Evolutionary conservation across 2,113 vertebrate species (phyloP).

Genomic region (Hippocampus mohnikei): DNA sequence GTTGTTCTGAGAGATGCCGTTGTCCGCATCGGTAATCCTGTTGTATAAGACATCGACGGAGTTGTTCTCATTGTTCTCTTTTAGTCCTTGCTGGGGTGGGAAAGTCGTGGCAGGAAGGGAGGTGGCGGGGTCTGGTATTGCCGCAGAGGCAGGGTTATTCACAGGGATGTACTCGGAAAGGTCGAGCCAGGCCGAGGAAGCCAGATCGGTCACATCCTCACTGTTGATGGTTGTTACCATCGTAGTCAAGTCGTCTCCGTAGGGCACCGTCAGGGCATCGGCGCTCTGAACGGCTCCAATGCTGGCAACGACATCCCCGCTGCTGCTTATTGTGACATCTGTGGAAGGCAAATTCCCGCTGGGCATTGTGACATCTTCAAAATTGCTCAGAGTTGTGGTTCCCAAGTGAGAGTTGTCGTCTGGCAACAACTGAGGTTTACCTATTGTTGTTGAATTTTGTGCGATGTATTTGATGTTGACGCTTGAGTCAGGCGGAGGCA

Average conservation of each 20-base stretch:
- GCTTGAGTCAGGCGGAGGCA: slow-evolving; percentile 15
- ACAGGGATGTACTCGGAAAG: slow-evolving; percentile 51
- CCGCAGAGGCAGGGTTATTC: slow-evolving; percentile 7
- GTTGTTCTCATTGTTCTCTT: slow-evolving; percentile 84
- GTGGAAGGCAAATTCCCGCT: slow-evolving; percentile 28
- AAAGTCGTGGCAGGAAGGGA: slow-evolving; percentile 25
- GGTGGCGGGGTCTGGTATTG: slow-evolving; percentile 19
- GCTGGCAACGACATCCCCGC: slow-evolving; percentile 28
- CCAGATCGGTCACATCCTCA: slow-evolving; percentile 38
- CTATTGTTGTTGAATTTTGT: slow-evolving; percentile 16
- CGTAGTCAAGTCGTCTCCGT: slow-evolving; percentile 35
- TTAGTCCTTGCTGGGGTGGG: slow-evolving; percentile 50
- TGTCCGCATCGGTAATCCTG: slow-evolving; percentile 67
- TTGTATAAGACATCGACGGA: slow-evolving; percentile 78
- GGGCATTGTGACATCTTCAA: slow-evolving; percentile 29
- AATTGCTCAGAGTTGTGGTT: slow-evolving; percentile 13
- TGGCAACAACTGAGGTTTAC: slow-evolving; percentile 31
- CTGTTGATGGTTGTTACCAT: slow-evolving; percentile 42
- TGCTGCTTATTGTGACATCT: slow-evolving; percentile 31
- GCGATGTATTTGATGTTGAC: slow-evolving; percentile 27
- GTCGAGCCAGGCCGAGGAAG: slow-evolving; percentile 50
- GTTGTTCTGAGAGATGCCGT: slow-evolving; percentile 81
- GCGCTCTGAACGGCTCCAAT: slow-evolving; percentile 38
- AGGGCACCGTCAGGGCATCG: slow-evolving; percentile 36
- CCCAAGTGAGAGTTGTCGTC: neutral